These are phyloP conservation scores for Nemurella pictetii DNA, from an alignment of 2,888 invertebrate genomes.

Conservation along the genomic window DNA sequence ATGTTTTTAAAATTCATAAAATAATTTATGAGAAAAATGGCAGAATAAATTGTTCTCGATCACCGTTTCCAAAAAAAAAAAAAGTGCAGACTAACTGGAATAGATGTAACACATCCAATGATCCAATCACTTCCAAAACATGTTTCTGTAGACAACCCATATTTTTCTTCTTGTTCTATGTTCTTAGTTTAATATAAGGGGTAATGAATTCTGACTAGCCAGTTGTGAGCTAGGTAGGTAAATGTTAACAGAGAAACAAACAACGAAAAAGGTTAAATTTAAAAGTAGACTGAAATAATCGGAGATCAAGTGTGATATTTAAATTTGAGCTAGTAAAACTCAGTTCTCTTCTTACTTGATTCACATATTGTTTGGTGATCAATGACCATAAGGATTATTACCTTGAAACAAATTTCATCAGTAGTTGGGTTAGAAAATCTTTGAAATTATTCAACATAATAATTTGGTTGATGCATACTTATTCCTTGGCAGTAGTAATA, in stretches of 20 bases:
- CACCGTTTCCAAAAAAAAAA: not conserved
- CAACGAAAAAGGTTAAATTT: no score
- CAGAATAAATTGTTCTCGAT: not conserved
- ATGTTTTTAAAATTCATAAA: not conserved
- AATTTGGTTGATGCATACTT: not conserved
- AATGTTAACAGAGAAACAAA: not conserved
- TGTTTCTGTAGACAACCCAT: not conserved
- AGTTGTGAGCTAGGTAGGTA: constrained; percentile 11
- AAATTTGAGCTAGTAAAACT: constrained; percentile 13
- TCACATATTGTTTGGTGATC: not conserved
- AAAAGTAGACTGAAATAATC: not conserved
- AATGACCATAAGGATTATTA: not conserved
- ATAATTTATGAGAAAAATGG: not conserved
- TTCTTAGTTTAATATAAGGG: not conserved
- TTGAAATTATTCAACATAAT: no score
- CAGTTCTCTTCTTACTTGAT: constrained; percentile 5
- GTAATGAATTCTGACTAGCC: constrained; percentile 5
- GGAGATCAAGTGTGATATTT: constrained; percentile 11
- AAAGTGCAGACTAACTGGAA: not conserved
- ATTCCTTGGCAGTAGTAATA: not conserved
- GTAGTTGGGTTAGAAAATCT: no score
- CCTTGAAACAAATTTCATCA: not conserved
- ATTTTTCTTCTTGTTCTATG: not conserved
- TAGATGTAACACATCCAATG: not conserved
- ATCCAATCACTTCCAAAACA: no score